Conservation (phyloP, 2,113 vertebrate genomes). For the Sarotherodon lohbergeri region DNA sequence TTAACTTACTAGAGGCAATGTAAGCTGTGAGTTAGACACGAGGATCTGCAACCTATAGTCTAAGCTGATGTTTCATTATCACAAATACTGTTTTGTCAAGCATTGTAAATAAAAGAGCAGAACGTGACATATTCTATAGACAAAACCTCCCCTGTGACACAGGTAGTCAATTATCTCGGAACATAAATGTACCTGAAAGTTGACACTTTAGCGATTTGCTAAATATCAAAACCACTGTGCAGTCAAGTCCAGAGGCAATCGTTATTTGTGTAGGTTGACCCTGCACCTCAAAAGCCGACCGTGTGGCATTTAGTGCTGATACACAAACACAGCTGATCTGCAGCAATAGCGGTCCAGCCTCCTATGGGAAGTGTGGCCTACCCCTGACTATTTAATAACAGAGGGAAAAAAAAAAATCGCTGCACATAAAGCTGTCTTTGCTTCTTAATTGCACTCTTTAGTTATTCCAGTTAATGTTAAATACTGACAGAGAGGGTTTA, state of each 20-base stretch:
- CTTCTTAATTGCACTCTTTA: slow-evolving; percentile 69
- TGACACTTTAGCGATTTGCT: background rate
- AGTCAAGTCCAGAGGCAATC: background rate
- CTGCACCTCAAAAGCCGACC: background rate
- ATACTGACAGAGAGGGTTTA: slow-evolving; percentile 66
- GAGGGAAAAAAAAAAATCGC: background rate
- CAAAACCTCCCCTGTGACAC: background rate
- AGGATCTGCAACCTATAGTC: background rate
- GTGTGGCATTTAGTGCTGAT: background rate
- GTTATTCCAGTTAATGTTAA: slow-evolving; percentile 77
- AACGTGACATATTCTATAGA: background rate
- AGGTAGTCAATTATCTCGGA: background rate
- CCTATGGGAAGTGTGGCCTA: background rate
- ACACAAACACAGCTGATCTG: background rate
- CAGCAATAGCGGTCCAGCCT: background rate
- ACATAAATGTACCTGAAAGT: background rate
- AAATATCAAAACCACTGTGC: background rate
- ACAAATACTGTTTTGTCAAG: background rate
- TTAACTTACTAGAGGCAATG: background rate
- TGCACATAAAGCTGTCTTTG: slow-evolving; percentile 28
- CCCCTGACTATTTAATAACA: background rate
- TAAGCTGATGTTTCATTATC: background rate
- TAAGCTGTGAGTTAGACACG: background rate
- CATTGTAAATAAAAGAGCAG: background rate
- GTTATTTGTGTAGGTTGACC: background rate